Conservation (phyloP, 2,888 invertebrate genomes). For the Torymus aiolomorphi region DNA sequence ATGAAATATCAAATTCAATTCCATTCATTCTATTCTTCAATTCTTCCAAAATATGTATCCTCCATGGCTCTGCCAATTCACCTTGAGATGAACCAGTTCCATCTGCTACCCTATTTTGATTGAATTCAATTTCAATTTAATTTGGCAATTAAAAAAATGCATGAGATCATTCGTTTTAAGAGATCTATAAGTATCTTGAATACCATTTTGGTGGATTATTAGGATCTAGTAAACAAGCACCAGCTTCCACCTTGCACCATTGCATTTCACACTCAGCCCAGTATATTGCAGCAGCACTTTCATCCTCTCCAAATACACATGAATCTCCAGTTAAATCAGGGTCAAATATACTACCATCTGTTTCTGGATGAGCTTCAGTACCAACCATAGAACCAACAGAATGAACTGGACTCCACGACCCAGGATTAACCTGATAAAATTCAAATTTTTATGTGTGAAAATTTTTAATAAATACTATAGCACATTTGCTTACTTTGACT, state of each 20-base stretch:
- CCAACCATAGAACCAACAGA: constrained; percentile 90
- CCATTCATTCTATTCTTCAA: constrained; percentile 79
- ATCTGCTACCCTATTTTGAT: constrained; percentile 75
- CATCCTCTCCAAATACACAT: constrained; percentile 88
- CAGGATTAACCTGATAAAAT: constrained; percentile 79
- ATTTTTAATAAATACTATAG: background rate
- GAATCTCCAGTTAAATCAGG: constrained; percentile 83
- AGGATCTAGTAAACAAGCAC: constrained; percentile 87
- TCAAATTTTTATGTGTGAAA: background rate
- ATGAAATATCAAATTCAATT: constrained; percentile 77
- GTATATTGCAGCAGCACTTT: constrained; percentile 82
- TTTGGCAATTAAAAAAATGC: background rate
- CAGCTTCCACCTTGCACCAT: constrained; percentile 89
- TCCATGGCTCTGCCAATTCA: constrained; percentile 86
- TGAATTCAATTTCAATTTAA: constrained; percentile 19
- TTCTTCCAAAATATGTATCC: constrained; percentile 83
- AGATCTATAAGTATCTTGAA: background rate
- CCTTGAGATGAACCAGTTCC: constrained; percentile 79
- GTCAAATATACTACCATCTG: constrained; percentile 88
- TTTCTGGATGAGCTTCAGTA: constrained; percentile 90
- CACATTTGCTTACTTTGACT: constrained; percentile 66
- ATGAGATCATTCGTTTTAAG: too few species aligned
- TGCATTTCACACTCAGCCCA: constrained; percentile 89
- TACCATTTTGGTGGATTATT: constrained; percentile 87
- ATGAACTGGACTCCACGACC: constrained; percentile 92